A percentile compares a stretch with the other conserved stretches of the same genome.
Conservation (phyloP, 1,140 invertebrate genomes). For the Luehdorfia chinensis region DNA sequence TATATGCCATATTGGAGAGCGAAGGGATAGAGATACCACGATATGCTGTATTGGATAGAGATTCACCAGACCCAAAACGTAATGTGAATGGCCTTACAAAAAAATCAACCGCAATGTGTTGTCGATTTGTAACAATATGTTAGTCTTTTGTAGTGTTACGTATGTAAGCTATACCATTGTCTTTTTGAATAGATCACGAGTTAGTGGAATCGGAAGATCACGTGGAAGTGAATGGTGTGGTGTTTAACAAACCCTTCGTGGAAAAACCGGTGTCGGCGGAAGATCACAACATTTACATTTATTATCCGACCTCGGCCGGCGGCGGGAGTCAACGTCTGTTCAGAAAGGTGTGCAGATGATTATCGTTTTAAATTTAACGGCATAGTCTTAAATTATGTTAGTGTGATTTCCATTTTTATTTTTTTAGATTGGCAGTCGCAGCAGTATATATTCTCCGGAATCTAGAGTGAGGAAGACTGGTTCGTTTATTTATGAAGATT, state of each 20-base stretch:
- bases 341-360: constrained; percentile 87
- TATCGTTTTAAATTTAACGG: no score
- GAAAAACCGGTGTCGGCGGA: constrained; percentile 98
- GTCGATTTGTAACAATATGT: not conserved
- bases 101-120: no score
- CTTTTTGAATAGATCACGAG: constrained; percentile 85
- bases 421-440: constrained; percentile 95
- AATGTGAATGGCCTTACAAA: constrained; percentile 54
- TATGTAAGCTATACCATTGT: not conserved
- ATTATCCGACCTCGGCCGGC: constrained; percentile 99
- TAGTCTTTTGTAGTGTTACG: no score
- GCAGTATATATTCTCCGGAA: constrained; percentile 98
- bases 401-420: not conserved
- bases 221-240: constrained; percentile 97
- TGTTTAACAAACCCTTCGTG: constrained; percentile 99
- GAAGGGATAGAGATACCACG: constrained; percentile 98
- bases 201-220: constrained; percentile 98
- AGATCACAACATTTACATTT: constrained; percentile 99
- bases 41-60: constrained; percentile 97
- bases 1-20: constrained; percentile 95
- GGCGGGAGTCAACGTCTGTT: constrained; percentile 97
- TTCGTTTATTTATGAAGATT: constrained; percentile 99
- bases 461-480: constrained; percentile 97
- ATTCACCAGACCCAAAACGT: constrained; percentile 94
- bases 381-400: no score